Evolutionary conservation across 2,888 invertebrate genomes (phyloP), one percentile per base, ranked within the genome.

Genomic region (Spisula solida): DNA sequence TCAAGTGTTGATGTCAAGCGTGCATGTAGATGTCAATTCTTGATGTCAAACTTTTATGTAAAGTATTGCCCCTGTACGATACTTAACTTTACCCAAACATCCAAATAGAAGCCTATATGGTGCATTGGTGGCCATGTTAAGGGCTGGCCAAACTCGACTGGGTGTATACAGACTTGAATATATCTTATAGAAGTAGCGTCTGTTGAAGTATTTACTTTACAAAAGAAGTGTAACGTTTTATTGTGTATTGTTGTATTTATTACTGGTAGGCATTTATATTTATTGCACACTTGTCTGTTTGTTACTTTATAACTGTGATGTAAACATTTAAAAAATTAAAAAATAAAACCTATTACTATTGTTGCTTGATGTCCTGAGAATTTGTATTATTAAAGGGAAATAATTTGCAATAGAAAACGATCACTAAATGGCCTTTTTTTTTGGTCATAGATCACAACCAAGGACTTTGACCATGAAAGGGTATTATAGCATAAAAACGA

Each of bases 271-370:
- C 25, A 66, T 66, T 66, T 66, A 66, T 66, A 66, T 66, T 66
- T 66, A 66, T 66, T n/a, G 60, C 60, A 66, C 60, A 66, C 12
- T 66, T 66, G 60, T 66, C 60, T 10, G 20, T 75, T 75, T 75
- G 75, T 75, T 75, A 75, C 31, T 18, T 75, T 31, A 75, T 75
- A 34, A 34, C 12, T 75, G 75, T 75, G 75, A 75, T 75, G 75
- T 75, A 75, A 34, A 75, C 75, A 34, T 75, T 34, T 34, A 75
- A 75, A 75, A 75, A 34, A 41, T 41, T 34, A 34, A 75, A 75
- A 31, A 75, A 75, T 75, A 31, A 75, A 75, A 75, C 31, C n/a
- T n/a, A n/a, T 18, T 34, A 75, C 34, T 18, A 8, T 16, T 31
- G 29, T 75, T 14, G 10, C 31, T 5, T 75, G 75, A 34, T 75